Base-by-base conservation (phyloP, 2,888 invertebrate genomes). In the Euzetes globulus region DNA sequence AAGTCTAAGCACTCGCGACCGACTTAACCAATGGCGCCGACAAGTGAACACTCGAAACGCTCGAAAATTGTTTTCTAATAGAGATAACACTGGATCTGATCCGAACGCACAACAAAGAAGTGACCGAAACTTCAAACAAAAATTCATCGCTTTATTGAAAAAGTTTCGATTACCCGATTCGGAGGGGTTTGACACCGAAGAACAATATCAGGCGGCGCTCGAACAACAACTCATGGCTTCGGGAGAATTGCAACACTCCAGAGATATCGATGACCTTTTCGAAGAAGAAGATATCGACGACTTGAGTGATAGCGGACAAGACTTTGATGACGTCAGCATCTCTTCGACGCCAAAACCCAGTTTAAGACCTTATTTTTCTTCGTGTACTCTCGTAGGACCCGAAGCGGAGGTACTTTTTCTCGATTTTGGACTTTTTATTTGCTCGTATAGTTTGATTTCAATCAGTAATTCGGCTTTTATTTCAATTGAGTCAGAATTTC, bases 311-410 rank as follows among this genome's bases (percentile, higher is more conserved):
- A 95, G 94, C 15, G 95, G 92, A 0, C 95, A 95, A 81, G 82
- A 82, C 77, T 87, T 91, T 85, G 97, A 97, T 84, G 95, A 94
- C 72, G 90, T 97, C 87, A 95, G 94, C 82, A 93, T 97, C 81
- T 92, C 93, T 77, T 97, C 96, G 79, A 96, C 96, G 65, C 97
- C 97, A 22, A 97, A 97, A 83, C 97, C 97, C 65, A 94, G 94
- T 79, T 86, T 98, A 78, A 86, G 94, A 81, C 96, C 96, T 5
- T 96, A 96, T 85, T 96, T 96, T 85, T 92, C 94, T 81, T 92
- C 92, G 83, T 92, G 92, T 68, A 79, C 79, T 52, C 77, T 79
- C 50, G 78, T 78, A 19, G 78, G 77, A 13, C 19, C 37, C 13
- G 78, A 79, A 27, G 52, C 72, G 3, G 70, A 70, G 47, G 70